Evolutionary conservation across 2,797 vertebrate species (phyloP).

Genomic region (Peromyscus aztecus): DNA sequence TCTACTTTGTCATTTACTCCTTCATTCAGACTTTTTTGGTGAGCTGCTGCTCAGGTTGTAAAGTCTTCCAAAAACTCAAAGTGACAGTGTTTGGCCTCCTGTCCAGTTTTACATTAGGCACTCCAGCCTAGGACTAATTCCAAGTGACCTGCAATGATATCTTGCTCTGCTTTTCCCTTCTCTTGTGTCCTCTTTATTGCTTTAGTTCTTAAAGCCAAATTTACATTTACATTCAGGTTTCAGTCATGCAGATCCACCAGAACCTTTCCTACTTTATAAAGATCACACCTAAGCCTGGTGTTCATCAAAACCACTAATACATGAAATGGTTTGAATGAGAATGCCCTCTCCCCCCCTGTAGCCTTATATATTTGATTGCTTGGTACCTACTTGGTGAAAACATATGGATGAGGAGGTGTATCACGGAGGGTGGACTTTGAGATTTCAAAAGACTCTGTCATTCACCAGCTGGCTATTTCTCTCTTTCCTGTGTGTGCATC

Average conservation of each 20-base stretch:
- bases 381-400: background rate
- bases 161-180: background rate
- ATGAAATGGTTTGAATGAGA: background rate
- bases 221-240: background rate
- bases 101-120: background rate
- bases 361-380: background rate
- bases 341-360: background rate
- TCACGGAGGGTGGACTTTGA: background rate
- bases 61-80: background rate
- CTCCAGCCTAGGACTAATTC: background rate
- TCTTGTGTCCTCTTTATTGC: background rate
- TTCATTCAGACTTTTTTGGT: background rate
- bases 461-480: background rate
- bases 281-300: background rate
- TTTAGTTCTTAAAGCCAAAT: too few species aligned
- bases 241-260: background rate
- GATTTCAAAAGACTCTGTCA: background rate
- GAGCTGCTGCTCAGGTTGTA: background rate
- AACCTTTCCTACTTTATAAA: background rate
- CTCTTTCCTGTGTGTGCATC: background rate
- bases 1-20: background rate
- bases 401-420: background rate
- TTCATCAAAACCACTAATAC: background rate
- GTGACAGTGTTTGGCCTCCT: background rate
- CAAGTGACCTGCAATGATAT: background rate